Base-by-base conservation (phyloP, 1,140 invertebrate species). In the Papilio polytes region DNA sequence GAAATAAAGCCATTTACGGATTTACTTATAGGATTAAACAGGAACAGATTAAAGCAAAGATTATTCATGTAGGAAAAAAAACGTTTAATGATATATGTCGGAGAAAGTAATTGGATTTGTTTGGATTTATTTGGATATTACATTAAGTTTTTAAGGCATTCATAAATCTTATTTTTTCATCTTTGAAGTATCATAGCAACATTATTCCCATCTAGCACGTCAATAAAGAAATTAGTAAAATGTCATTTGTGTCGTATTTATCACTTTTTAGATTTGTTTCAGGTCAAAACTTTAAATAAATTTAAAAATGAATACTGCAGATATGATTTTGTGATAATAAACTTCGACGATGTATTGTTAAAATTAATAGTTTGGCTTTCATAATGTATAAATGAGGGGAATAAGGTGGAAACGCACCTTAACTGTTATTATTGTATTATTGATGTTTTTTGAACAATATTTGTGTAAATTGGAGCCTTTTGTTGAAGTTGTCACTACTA, bases 1-100 rank as follows among this genome's bases (percentile, higher is more conserved):
- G 74, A 76, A 74, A 18, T 76, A 76, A 41, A 76, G 44, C 44
- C 46, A 44, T 76, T 76, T 48, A 76, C 41, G 41, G 74, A 46
- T 48, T 48, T 53, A 46, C 12, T 74, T 46, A 76, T 20, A 26
- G 74, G 74, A 76, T 74, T 74, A 46, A 46, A 46, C 9, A 74
- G 12, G 20, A 44, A 31, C 46, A 51, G 74, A 76, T 76, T 76
- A 53, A 76, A 51, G 3, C 41, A 44, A 20, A 41, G 31, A 73
- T 46, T 73, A 73, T n/a, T 73, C n/a, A 73, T 44, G 36, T 44
- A 44, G 70, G 12, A 36, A 72, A 31, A 73, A 73, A 9, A 15
- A 18, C 13, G 15, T 53, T 53, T 53, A 53, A 53, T 51, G 4
- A 51, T 13, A 51, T 51, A 51, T 51, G 48, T 12, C 48, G 15